Conservation (phyloP, 1,140 invertebrate genomes). For the Euglossa dilemma region DNA sequence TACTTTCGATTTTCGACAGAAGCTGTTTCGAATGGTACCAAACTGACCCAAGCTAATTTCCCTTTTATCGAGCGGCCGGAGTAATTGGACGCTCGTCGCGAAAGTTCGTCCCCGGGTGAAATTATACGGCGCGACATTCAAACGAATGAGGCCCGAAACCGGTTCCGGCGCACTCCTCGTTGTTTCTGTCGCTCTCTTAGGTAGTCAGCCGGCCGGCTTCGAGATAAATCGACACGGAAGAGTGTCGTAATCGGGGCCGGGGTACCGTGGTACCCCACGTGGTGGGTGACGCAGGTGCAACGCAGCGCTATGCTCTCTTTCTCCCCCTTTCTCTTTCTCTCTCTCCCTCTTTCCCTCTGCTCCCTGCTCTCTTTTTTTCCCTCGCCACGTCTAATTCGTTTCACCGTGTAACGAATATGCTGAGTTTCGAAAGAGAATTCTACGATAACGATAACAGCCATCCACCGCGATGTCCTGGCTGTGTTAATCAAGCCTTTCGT, state of each 20-base stretch:
- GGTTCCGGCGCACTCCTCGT: constrained; percentile 48
- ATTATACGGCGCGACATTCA: constrained; percentile 66
- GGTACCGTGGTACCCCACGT: constrained; percentile 62
- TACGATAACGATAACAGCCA: too few relatives aligned
- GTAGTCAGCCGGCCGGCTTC: constrained; percentile 43
- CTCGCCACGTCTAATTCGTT: not conserved
- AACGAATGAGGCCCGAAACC: constrained; percentile 66
- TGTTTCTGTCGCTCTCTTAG: constrained; percentile 34
- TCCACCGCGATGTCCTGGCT: too few relatives aligned
- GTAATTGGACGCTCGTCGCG: constrained; percentile 63
- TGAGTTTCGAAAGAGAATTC: not conserved
- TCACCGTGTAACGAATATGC: not conserved
- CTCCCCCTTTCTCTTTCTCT: constrained; percentile 24
- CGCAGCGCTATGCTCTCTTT: constrained; percentile 22
- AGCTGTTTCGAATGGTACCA: constrained; percentile 26
- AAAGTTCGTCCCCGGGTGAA: constrained; percentile 68
- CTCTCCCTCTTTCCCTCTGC: not conserved
- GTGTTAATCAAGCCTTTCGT: too few relatives aligned
- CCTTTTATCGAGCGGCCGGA: constrained; percentile 60
- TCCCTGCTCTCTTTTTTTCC: not conserved
- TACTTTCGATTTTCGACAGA: constrained; percentile 48
- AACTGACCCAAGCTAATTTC: constrained; percentile 64
- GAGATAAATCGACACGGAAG: constrained; percentile 70
- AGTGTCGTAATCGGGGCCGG: constrained; percentile 68
- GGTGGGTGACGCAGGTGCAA: constrained; percentile 63